Evolutionary conservation across 2,113 vertebrate species (phyloP).

Genomic region (Lagenorhynchus albirostris): DNA sequence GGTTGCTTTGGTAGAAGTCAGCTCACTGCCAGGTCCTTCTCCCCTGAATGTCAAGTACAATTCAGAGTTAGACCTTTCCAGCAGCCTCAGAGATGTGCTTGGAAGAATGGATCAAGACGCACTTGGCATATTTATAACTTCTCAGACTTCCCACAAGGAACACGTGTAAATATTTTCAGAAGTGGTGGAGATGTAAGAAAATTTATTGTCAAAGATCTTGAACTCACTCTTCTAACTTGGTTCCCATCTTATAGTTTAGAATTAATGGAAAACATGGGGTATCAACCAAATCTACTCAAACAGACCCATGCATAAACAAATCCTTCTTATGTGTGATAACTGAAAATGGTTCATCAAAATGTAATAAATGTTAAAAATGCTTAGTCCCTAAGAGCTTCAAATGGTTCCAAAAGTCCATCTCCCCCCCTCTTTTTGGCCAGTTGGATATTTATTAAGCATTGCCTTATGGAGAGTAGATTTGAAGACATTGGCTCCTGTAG

Average conservation of each 20-base stretch:
- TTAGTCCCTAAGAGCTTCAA: neutral
- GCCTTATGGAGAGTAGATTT: neutral
- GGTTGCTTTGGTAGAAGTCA: neutral
- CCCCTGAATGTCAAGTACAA: neutral
- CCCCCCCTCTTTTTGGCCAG: neutral
- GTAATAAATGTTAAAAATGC: neutral
- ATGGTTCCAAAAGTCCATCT: neutral
- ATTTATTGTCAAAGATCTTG: neutral
- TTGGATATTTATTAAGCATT: neutral
- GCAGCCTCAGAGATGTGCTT: neutral
- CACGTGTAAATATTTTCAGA: neutral
- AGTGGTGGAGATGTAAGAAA: neutral
- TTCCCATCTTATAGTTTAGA: neutral
- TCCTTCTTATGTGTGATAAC: neutral
- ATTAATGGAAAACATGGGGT: neutral
- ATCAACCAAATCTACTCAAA: neutral
- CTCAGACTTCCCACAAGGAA: neutral
- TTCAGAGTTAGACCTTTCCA: neutral
- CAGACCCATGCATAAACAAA: neutral
- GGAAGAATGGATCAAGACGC: neutral
- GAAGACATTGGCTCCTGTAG: neutral
- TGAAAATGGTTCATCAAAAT: neutral
- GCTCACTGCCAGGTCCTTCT: neutral
- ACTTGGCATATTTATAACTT: slow-evolving; percentile 9
- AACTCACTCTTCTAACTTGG: neutral